Evolutionary conservation across 2,888 invertebrate species (phyloP).

Genomic region (Creontiades dilutus): DNA sequence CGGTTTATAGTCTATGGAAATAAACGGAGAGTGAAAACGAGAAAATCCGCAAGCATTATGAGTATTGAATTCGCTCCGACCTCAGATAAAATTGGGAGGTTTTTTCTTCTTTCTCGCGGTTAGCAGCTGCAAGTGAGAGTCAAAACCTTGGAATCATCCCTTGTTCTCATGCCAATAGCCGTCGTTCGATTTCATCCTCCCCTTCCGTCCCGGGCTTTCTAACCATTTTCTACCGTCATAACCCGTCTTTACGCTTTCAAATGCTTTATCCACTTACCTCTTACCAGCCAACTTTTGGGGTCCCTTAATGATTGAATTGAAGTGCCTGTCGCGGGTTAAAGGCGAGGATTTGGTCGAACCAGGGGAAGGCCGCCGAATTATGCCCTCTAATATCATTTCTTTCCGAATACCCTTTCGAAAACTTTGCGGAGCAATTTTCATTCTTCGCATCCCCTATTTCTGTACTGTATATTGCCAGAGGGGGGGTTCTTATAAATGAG

Average conservation of each 20-base stretch:
- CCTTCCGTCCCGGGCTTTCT: too few relatives aligned
- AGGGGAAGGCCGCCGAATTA: neutral
- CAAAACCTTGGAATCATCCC: conserved; percentile 6
- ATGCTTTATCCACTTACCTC: neutral
- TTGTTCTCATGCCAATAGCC: neutral
- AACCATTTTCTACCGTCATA: too few relatives aligned
- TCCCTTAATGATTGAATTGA: conserved; percentile 8
- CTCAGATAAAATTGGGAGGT: neutral
- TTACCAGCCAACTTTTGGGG: neutral
- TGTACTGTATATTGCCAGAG: too few relatives aligned
- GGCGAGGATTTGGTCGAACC: neutral
- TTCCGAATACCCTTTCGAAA: neutral
- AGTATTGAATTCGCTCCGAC: neutral
- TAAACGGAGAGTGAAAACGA: too few relatives aligned
- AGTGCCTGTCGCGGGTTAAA: neutral
- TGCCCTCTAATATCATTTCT: neutral
- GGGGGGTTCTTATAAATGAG: too few relatives aligned
- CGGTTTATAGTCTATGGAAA: too few relatives aligned
- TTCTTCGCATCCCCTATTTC: too few relatives aligned
- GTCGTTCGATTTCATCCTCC: neutral
- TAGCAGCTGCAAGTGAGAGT: neutral
- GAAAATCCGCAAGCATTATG: too few relatives aligned
- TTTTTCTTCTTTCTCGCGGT: neutral
- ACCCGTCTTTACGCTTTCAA: neutral
- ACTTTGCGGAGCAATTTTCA: too few relatives aligned